Evolutionary conservation across 2,888 invertebrate genomes (phyloP), one percentile per base, ranked within the genome.

Genomic region (Ariolimax columbianus): DNA sequence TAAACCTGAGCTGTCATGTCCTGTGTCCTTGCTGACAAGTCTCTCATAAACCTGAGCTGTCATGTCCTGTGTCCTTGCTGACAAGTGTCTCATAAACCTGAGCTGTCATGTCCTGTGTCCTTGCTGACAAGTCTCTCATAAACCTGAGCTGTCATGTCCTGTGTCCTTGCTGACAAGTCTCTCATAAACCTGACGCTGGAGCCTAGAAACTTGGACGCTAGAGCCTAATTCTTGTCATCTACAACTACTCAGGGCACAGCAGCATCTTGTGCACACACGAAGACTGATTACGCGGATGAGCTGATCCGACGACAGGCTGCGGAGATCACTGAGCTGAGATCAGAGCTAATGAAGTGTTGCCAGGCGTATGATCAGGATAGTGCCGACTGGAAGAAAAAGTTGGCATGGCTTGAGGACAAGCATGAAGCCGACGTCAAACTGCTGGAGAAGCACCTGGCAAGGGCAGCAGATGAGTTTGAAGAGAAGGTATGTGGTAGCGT

Each of bases 281-380:
- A 90, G 38, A 86, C 87, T n/a, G 89, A 88, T 55, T 92, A 91
- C 83, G 89, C 91, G 47, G 91, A 93, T 89, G 91, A 92, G 75
- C 89, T 93, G 6, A 91, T 93, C 23, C 90, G 88, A 51, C 89
- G 91, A 59, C 93, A 93, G 83, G 91, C 91, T 14, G 87, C 88
- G 75, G 92, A 93, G 82, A 90, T 93, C 47, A 87, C 87, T 17
- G 89, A 91, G 30, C 85, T 92, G 77, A 92, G 90, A 82, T 86
- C 89, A 78, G 89, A 91, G 83, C 72, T 91, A 11, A 43, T 77
- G 63, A 72, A 82, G 40, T 86, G 88, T 43, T 63, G 81, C 7
- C 68, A 89, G 36, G 88, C 89, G 38, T 89, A 89, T 73, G 79
- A 87, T 36, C 91, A 91, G 23, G 77, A 92, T 77, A 80, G 89